These are phyloP conservation scores for Leptodirus hochenwartii DNA, from an alignment of 2,888 invertebrate species.

Conservation along the genomic window DNA sequence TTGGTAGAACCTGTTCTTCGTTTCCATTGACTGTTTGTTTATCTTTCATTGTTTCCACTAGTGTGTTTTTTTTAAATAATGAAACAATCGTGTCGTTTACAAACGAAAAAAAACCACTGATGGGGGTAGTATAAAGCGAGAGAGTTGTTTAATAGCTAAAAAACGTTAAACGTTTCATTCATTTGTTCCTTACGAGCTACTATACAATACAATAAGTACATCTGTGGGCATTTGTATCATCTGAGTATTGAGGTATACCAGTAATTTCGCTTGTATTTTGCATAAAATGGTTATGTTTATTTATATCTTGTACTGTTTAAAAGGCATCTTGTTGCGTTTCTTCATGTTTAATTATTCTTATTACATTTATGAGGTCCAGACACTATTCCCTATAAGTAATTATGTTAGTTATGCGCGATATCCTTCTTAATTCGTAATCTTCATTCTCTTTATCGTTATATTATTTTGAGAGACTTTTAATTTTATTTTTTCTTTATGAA, in stretches of 20 bases:
- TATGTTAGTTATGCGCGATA: neutral
- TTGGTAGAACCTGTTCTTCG: too few relatives aligned
- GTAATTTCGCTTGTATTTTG: slow-evolving; percentile 15
- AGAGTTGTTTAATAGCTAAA: too few relatives aligned
- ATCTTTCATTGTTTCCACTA: too few relatives aligned
- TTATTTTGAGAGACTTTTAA: too few relatives aligned
- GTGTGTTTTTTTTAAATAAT: too few relatives aligned
- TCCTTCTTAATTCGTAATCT: too few relatives aligned
- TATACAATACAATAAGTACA: slow-evolving; percentile 32
- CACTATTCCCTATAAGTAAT: too few relatives aligned
- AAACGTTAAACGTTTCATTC: slow-evolving; percentile 21
- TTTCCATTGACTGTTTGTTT: too few relatives aligned
- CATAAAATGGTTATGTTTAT: slow-evolving; percentile 7
- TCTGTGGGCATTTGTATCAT: slow-evolving; percentile 20
- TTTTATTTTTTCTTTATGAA: slow-evolving; percentile 9
- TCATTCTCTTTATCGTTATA: too few relatives aligned
- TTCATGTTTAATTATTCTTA: slow-evolving; percentile 5
- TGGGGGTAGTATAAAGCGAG: too few relatives aligned
- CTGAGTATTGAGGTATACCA: slow-evolving; percentile 29
- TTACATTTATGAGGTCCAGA: slow-evolving; percentile 7
- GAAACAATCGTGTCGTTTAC: too few relatives aligned
- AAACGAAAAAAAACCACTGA: too few relatives aligned
- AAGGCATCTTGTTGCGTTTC: slow-evolving; percentile 29
- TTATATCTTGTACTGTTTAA: slow-evolving; percentile 27
- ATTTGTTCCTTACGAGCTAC: slow-evolving; percentile 22